A percentile compares a stretch with the other conserved stretches of the same genome.
Evolutionary conservation across 2,113 vertebrate species (phyloP).

Genomic region (Tachycineta bicolor): DNA sequence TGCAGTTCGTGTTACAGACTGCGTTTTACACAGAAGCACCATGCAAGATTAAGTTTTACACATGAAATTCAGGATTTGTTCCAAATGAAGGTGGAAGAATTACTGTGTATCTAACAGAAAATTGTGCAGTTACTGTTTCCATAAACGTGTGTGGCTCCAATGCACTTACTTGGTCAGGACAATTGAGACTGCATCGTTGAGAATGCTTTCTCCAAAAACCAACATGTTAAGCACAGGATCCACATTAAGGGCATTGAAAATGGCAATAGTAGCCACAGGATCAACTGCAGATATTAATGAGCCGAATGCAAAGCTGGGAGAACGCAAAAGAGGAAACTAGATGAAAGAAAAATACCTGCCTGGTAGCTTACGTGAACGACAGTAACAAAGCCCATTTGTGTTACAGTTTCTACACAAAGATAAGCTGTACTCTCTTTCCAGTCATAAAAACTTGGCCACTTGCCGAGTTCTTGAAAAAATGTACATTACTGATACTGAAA

Average conservation of each 20-base stretch:
- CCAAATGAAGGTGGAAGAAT: background rate
- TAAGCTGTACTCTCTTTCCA: background rate
- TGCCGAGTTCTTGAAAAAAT: background rate
- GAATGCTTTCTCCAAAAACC: conserved; percentile 98
- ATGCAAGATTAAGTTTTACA: background rate
- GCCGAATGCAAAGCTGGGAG: conserved; percentile 92
- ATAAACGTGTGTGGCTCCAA: background rate
- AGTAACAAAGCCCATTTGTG: background rate
- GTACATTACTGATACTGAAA: background rate
- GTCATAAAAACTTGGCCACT: background rate
- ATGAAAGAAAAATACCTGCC: background rate
- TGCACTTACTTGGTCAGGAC: conserved; percentile 94
- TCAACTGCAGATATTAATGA: conserved; percentile 98
- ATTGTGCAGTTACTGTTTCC: background rate
- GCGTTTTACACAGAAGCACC: background rate
- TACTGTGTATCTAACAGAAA: background rate
- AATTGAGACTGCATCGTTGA: conserved; percentile 97
- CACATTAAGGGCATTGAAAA: conserved; percentile 97
- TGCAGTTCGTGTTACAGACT: background rate
- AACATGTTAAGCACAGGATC: conserved; percentile 98
- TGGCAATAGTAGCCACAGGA: conserved; percentile 96
- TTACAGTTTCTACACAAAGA: background rate
- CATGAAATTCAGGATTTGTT: background rate
- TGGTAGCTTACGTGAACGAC: background rate
- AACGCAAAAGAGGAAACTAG: background rate